Base-by-base conservation (phyloP, 2,113 vertebrate species). In the Ceyx margarethae region DNA sequence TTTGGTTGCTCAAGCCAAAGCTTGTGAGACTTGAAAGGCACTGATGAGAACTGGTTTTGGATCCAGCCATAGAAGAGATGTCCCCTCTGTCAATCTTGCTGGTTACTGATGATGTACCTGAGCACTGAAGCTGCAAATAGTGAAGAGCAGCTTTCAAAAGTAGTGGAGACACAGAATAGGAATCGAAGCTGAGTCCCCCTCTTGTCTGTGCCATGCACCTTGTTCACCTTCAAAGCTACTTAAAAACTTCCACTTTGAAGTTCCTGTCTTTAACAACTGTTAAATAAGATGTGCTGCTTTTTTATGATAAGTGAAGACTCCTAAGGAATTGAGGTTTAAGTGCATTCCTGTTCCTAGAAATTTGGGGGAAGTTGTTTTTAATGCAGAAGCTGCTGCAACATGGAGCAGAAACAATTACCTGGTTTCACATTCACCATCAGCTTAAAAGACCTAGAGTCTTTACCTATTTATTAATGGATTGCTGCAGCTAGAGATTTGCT, bases 71-170 rank as follows among this genome's bases (percentile, higher is more conserved):
- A 28, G n/a, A 35, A 26, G 45, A 65, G 72, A 31, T 13, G 6
- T 53, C 66, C 31, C 77, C 48, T 54, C 35, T 50, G 45, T 37
- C 26, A 3, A 18, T 58, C 29, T 21, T 54, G 45, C 48, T 18
- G 11, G 7, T 60, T 64, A 22, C 26, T 62, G 33, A 12, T 4
- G 12, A 23, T 0, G 1, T 68, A 19, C 7, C 16, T 0, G 0
- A 20, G 50, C 45, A 11, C 50, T 54, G 45, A 33, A 60, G 56
- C 43, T 54, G n/a, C 37, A 61, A 56, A 42, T 10, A 31, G 12
- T 3, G 10, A 60, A 75, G 26, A 57, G 46, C 21, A 29, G 48
- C 53, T 76, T 87, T 50, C 69, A 45, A 10, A 48, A 46, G 60
- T 35, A 18, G 28, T 1, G 1, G 46, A 62, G 35, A 11, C 35